These are phyloP conservation scores for Notiomystis cincta DNA, from an alignment of 2,113 vertebrate genomes.

Conservation along the genomic window DNA sequence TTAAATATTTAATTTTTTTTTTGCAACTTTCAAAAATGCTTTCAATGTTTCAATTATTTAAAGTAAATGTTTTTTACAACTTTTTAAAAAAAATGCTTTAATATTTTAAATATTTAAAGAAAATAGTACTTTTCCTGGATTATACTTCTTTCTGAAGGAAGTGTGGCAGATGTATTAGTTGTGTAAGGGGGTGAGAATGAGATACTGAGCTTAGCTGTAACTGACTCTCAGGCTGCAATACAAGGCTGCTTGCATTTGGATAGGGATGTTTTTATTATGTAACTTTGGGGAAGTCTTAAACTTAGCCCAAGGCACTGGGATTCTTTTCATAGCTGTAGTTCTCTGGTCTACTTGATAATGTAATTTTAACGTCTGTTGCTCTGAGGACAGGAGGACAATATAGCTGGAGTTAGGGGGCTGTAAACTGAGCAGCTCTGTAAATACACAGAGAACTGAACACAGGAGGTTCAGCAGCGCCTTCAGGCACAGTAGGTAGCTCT, in stretches of 20 bases:
- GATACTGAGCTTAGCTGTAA: background rate
- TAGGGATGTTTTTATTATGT: background rate
- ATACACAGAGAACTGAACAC: background rate
- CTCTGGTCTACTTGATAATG: background rate
- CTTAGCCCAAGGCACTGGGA: background rate
- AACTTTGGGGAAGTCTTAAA: background rate
- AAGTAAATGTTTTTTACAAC: background rate
- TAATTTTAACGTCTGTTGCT: background rate
- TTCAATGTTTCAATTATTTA: background rate
- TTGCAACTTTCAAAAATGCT: background rate
- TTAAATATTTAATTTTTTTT: background rate
- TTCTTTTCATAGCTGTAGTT: background rate
- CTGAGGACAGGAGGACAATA: background rate
- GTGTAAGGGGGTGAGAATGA: background rate
- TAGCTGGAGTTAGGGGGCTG: background rate
- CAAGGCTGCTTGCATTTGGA: background rate
- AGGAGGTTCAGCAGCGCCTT: background rate
- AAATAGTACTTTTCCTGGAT: background rate
- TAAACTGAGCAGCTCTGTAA: background rate
- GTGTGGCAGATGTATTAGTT: background rate
- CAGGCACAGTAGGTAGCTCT: background rate
- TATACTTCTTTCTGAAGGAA: background rate
- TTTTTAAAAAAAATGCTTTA: background rate
- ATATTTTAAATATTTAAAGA: slow-evolving; percentile 13
- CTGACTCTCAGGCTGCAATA: background rate